Evolutionary conservation across 2,797 vertebrate genomes (phyloP).

Genomic region (Arctocebus calabarensis): DNA sequence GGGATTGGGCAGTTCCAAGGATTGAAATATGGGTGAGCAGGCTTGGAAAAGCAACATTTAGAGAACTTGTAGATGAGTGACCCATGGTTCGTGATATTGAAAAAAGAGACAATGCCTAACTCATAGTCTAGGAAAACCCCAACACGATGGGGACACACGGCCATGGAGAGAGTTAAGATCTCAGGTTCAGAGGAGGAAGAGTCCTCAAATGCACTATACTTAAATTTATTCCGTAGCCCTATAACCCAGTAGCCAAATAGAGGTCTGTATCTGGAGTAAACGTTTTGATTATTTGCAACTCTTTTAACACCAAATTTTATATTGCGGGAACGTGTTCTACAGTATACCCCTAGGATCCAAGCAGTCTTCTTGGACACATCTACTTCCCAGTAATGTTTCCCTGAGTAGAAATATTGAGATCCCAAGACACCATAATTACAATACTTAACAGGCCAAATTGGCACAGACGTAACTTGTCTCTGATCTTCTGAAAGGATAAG

Average conservation of each 20-base stretch:
- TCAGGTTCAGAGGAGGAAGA: not conserved
- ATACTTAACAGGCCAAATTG: conserved; percentile 73
- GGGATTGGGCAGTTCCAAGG: conserved; percentile 52
- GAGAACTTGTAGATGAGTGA: conserved; percentile 69
- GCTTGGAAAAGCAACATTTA: conserved; percentile 43
- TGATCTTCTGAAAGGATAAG: conserved; percentile 76
- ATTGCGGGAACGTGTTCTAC: not conserved
- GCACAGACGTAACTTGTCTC: conserved; percentile 65
- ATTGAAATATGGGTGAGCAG: conserved; percentile 63
- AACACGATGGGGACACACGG: not conserved
- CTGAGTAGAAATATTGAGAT: conserved; percentile 70
- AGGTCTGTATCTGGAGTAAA: conserved; percentile 36
- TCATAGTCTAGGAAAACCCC: conserved; percentile 68
- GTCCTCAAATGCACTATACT: conserved; percentile 54
- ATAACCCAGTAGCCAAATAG: conserved; percentile 62
- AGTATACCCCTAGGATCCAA: conserved; percentile 71
- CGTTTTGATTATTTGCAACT: not conserved
- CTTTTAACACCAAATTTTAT: not conserved
- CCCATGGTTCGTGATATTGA: conserved; percentile 70
- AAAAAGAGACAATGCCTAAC: conserved; percentile 59
- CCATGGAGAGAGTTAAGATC: conserved; percentile 27
- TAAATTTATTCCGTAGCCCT: conserved; percentile 29
- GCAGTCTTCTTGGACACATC: conserved; percentile 70
- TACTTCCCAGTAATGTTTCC: conserved; percentile 78
- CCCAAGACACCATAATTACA: conserved; percentile 66